Conservation (phyloP, 2,797 vertebrate genomes). For the Coregonus ussuriensis region DNA sequence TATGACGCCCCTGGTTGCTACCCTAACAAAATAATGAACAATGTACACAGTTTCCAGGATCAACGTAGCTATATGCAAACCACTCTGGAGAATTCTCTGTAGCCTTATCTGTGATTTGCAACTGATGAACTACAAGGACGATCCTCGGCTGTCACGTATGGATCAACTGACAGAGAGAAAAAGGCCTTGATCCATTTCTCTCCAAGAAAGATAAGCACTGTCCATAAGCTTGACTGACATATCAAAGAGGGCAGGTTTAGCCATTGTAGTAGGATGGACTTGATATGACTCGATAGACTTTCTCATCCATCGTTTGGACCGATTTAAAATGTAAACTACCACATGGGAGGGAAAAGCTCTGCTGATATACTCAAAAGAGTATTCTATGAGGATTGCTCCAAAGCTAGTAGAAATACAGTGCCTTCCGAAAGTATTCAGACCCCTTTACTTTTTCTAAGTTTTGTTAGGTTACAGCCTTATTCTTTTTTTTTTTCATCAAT, state of each 20-base stretch:
- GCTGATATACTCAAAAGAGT: background rate
- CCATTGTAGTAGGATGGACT: slow-evolving; percentile 49
- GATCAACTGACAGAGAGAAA: slow-evolving; percentile 56
- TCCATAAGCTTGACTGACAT: slow-evolving; percentile 74
- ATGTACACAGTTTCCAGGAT: slow-evolving; percentile 14
- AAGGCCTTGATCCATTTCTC: slow-evolving; percentile 54
- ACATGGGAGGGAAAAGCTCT: background rate
- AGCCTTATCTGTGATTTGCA: slow-evolving; percentile 64
- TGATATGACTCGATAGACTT: slow-evolving; percentile 34
- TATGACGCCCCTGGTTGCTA: background rate
- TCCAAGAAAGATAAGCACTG: slow-evolving; percentile 68
- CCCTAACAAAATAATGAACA: slow-evolving; percentile 14
- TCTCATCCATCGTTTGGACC: slow-evolving; percentile 35
- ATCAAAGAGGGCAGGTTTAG: slow-evolving; percentile 58
- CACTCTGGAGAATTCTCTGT: slow-evolving; percentile 16
- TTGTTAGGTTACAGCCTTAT: too few species aligned
- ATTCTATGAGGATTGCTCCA: background rate
- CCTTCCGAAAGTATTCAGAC: too few species aligned
- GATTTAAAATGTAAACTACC: slow-evolving; percentile 46
- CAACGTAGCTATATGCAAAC: slow-evolving; percentile 11
- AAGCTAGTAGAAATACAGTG: too few species aligned
- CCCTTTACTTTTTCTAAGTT: too few species aligned
- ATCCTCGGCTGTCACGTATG: slow-evolving; percentile 45
- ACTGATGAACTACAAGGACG: slow-evolving; percentile 66
- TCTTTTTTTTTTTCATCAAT: too few species aligned